These are phyloP conservation scores for Buphagus erythrorhynchus DNA, from an alignment of 2,797 vertebrate species.

Conservation along the genomic window DNA sequence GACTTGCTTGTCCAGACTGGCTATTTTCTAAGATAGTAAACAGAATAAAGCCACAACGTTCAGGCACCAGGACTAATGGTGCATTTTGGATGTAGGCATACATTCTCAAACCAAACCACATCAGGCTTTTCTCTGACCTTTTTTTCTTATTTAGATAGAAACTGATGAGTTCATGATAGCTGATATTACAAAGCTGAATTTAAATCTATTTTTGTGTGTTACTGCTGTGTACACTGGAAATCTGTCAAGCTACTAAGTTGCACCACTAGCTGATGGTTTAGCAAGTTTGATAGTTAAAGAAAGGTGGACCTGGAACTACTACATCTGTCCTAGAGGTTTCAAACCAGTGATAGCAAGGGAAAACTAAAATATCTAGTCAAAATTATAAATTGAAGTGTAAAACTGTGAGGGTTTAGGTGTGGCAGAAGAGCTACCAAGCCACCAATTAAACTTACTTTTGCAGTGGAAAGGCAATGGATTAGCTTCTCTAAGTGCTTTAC, in stretches of 20 bases:
- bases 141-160: not conserved
- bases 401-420: not conserved
- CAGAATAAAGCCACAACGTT: not conserved
- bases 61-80: not conserved
- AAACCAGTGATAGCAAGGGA: not conserved
- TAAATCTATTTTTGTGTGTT: not conserved
- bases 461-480: not conserved
- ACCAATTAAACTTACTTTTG: not conserved
- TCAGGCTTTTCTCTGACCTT: not conserved
- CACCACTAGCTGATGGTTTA: not conserved
- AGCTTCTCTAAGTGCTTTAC: not conserved
- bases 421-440: not conserved
- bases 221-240: not conserved
- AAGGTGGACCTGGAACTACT: not conserved
- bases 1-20: not conserved
- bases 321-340: not conserved
- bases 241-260: not conserved
- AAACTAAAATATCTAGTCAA: not conserved
- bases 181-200: not conserved
- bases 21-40: not conserved
- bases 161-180: not conserved
- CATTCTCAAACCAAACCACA: not conserved
- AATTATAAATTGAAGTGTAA: not conserved
- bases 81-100: not conserved
- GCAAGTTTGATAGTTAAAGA: not conserved